These are phyloP conservation scores for Catamblyrhynchus diadema DNA, from an alignment of 2,797 vertebrate genomes.

Conservation along the genomic window DNA sequence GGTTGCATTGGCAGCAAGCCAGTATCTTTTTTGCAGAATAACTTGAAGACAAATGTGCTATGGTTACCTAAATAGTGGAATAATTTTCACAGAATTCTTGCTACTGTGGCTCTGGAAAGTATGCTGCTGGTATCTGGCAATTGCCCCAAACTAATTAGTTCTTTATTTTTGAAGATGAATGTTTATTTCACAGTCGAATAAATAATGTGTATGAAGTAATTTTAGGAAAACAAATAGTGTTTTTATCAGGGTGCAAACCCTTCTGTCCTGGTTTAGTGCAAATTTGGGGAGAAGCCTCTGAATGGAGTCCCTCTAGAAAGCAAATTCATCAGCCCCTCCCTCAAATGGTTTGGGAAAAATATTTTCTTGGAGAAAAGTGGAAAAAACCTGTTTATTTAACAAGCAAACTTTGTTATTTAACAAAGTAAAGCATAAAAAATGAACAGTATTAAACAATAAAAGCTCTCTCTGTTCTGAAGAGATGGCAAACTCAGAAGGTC, in stretches of 20 bases:
- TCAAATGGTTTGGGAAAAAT: not conserved
- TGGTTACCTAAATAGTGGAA: not conserved
- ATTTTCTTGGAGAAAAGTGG: not conserved
- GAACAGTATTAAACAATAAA: not conserved
- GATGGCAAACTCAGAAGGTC: not conserved
- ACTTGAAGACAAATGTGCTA: not conserved
- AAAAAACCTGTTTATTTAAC: not conserved
- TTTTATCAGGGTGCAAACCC: not conserved
- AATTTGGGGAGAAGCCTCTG: not conserved
- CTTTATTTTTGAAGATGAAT: not conserved
- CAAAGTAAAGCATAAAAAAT: not conserved
- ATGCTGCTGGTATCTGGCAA: not conserved
- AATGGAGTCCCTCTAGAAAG: not conserved
- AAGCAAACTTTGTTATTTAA: too few species aligned
- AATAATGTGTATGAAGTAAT: not conserved
- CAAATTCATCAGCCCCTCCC: not conserved
- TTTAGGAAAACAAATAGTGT: not conserved
- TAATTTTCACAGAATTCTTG: not conserved
- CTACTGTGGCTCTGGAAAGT: not conserved
- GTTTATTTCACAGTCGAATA: not conserved
- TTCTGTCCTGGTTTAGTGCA: not conserved
- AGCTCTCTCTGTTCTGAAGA: not conserved
- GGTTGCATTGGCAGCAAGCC: not conserved
- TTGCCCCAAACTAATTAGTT: not conserved
- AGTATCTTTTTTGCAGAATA: not conserved